phyloP scores from a whole-genome alignment of 2,888 invertebrate species.

The Lepidocyrtoides sp. region DNA sequence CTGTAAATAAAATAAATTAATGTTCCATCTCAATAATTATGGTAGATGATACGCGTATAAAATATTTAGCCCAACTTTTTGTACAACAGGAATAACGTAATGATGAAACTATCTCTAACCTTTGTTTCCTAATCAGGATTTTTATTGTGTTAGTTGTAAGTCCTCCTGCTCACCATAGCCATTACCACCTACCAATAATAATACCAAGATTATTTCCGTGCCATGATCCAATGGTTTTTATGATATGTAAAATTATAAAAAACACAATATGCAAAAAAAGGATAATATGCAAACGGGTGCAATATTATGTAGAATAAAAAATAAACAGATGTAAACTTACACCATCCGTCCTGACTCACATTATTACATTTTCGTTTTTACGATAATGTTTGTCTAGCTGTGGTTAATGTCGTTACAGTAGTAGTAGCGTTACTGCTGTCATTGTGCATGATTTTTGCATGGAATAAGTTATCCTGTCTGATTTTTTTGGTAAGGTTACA shows the following conservation, averaged over 20 bases:
- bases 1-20: background rate
- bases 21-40: background rate
- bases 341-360: background rate
- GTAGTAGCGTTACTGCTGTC: background rate
- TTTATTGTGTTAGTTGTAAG: background rate
- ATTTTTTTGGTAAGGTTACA: too few species aligned
- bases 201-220: constrained; percentile 64
- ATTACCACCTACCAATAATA: constrained; percentile 40
- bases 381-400: too few species aligned
- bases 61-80: constrained; percentile 19
- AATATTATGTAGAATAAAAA: too few species aligned
- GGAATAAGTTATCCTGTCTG: too few species aligned
- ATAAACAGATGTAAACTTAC: too few species aligned
- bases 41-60: constrained; percentile 5
- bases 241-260: too few species aligned
- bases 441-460: background rate
- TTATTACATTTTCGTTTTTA: too few species aligned
- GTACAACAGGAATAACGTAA: background rate
- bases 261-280: too few species aligned
- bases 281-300: background rate
- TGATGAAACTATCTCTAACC: constrained; percentile 70
- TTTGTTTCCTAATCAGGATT: constrained; percentile 63
- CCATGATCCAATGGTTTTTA: constrained; percentile 46
- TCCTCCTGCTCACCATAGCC: background rate
- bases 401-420: too few species aligned